Percentiles rank a stretch among this genome's conserved stretches.
phyloP scores from a whole-genome alignment of 1,140 invertebrate species.

The Melitaea cinxia region DNA sequence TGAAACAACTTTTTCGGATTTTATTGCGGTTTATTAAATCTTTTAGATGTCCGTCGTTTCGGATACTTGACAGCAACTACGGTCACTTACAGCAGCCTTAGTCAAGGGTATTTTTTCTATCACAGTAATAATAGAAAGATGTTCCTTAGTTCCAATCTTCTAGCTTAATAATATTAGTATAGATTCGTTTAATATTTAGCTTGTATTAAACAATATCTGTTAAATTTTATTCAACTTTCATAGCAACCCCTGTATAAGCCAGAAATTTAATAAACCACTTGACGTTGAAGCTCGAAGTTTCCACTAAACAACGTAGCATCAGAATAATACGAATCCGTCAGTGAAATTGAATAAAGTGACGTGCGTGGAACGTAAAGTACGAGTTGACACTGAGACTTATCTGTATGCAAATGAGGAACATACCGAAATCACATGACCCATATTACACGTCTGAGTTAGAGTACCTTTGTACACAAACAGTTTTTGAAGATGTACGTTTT shows the following conservation, averaged over 20 bases:
- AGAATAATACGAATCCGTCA: constrained; percentile 16
- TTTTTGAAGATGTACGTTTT: constrained; percentile 19
- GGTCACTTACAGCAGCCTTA: too few species aligned
- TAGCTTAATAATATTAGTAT: too few species aligned
- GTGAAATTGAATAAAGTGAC: constrained; percentile 27
- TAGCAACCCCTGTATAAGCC: not conserved
- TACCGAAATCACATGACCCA: constrained; percentile 25
- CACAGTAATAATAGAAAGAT: too few species aligned
- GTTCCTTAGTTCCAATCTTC: too few species aligned
- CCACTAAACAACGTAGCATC: constrained; percentile 11
- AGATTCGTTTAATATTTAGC: too few species aligned
- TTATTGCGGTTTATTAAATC: too few species aligned
- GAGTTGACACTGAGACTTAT: constrained; percentile 26
- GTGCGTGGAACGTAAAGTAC: constrained; percentile 20
- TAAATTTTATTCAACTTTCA: not conserved
- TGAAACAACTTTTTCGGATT: too few species aligned
- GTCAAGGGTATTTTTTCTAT: too few species aligned
- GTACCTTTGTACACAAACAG: constrained; percentile 30
- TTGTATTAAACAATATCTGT: too few species aligned
- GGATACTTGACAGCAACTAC: too few species aligned
- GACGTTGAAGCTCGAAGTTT: not conserved
- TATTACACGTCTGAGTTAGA: constrained; percentile 22
- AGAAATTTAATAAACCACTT: constrained; percentile 12
- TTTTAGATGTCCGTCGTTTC: too few species aligned
- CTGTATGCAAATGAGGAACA: constrained; percentile 34